phyloP scores from a whole-genome alignment of 2,888 invertebrate genomes.

The Meteorus cinctellus region DNA sequence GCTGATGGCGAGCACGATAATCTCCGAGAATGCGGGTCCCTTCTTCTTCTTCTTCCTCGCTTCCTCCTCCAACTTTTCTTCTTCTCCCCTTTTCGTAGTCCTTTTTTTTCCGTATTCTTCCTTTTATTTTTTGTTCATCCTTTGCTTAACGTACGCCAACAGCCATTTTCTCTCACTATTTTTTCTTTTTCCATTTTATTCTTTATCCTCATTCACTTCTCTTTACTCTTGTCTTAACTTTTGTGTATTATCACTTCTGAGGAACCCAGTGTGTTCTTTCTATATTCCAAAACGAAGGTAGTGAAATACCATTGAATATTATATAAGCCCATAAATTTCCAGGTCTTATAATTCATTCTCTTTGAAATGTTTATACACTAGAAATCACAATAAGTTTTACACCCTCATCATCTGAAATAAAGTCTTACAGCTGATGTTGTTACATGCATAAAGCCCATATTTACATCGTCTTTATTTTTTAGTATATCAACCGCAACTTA shows the following conservation, averaged over 20 bases:
- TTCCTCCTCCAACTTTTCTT: slow-evolving; percentile 46
- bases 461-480: slow-evolving; percentile 15
- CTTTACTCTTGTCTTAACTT: slow-evolving; percentile 19
- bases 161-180: slow-evolving; percentile 5
- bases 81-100: slow-evolving; percentile 46
- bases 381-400: slow-evolving; percentile 58
- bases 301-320: slow-evolving; percentile 11
- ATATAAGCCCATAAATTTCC: slow-evolving; percentile 3
- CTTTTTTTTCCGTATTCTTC: slow-evolving; percentile 45
- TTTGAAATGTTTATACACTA: slow-evolving; percentile 34
- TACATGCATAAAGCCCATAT: slow-evolving; percentile 19
- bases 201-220: slow-evolving; percentile 22
- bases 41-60: slow-evolving; percentile 55
- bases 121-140: slow-evolving; percentile 45
- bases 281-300: slow-evolving; percentile 12
- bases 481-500: slow-evolving; percentile 64
- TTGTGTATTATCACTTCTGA: slow-evolving; percentile 20
- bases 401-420: slow-evolving; percentile 63
- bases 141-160: slow-evolving; percentile 36
- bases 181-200: slow-evolving; percentile 40
- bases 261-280: neutral
- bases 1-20: slow-evolving; percentile 74
- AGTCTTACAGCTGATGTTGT: slow-evolving; percentile 55
- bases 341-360: slow-evolving; percentile 54
- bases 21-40: slow-evolving; percentile 73